Evolutionary conservation across 2,888 invertebrate genomes (phyloP).

Genomic region (Spodoptera picta): DNA sequence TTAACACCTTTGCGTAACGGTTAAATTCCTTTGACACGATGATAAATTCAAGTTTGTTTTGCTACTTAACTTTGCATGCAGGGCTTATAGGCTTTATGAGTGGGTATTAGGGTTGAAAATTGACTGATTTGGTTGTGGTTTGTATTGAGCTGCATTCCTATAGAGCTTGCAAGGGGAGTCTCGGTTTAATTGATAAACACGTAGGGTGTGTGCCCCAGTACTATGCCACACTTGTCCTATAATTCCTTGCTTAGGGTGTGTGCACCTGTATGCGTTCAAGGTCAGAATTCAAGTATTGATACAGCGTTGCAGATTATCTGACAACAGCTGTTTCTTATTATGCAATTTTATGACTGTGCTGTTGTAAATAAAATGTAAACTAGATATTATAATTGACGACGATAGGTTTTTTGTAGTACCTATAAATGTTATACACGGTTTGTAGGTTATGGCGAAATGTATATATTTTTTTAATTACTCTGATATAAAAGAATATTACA

Average conservation of each 20-base stretch:
- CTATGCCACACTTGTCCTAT: conserved; percentile 49
- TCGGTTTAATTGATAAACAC: conserved; percentile 79
- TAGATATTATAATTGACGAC: too few species aligned
- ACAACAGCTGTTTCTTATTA: conserved; percentile 10
- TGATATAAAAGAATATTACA: too few species aligned
- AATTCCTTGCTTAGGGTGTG: conserved; percentile 44
- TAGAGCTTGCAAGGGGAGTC: conserved; percentile 64
- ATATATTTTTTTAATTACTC: too few species aligned
- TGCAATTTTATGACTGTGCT: not conserved
- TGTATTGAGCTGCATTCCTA: conserved; percentile 60
- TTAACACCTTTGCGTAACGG: conserved; percentile 69
- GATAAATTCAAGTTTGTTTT: conserved; percentile 58
- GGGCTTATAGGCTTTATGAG: conserved; percentile 20
- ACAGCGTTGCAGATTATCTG: not conserved
- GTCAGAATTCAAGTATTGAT: conserved; percentile 26
- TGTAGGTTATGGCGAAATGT: too few species aligned
- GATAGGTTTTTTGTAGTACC: not conserved
- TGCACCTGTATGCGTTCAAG: conserved; percentile 45
- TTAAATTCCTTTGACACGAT: conserved; percentile 68
- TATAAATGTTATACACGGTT: too few species aligned
- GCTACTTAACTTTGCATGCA: conserved; percentile 33
- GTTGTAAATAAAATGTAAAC: too few species aligned
- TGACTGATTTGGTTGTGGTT: conserved; percentile 10
- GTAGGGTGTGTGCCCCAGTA: conserved; percentile 64
- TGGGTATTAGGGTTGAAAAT: conserved; percentile 49